Evolutionary conservation across 1,140 invertebrate species (phyloP).

Genomic region (Aphidius ervi): DNA sequence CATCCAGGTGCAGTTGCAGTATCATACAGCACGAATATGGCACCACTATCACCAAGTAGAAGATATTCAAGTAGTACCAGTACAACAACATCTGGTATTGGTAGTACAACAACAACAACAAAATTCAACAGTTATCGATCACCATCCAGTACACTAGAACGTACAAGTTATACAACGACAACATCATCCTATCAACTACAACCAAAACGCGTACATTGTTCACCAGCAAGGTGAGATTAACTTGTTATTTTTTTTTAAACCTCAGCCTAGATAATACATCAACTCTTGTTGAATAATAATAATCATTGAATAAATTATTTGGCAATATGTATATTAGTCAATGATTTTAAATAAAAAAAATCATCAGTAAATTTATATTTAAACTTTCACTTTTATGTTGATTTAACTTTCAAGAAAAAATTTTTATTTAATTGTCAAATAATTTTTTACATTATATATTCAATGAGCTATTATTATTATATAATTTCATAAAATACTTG

Average conservation of each 20-base stretch:
- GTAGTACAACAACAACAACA: conserved; percentile 22
- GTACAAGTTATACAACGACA: conserved; percentile 7
- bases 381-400: no score
- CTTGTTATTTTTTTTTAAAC: no score
- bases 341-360: no score
- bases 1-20: conserved; percentile 47
- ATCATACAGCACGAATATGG: conserved; percentile 43
- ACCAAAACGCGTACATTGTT: conserved; percentile 31
- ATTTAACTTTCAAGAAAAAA: no score
- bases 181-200: conserved; percentile 14
- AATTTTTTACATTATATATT: no score
- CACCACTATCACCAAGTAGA: conserved; percentile 43
- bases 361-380: no score
- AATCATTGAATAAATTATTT: no score
- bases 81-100: conserved; percentile 25
- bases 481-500: no score
- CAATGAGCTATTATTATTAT: no score
- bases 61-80: conserved; percentile 35
- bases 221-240: conserved; percentile 35
- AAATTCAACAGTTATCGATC: conserved; percentile 35
- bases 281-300: not conserved
- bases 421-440: no score
- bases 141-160: conserved; percentile 16
- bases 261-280: not conserved
- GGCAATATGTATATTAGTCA: no score